Percentiles rank a stretch among this genome's conserved stretches.
These are phyloP conservation scores for Petrocephalus microphthalmus DNA, from an alignment of 2,113 vertebrate species.

Conservation along the genomic window DNA sequence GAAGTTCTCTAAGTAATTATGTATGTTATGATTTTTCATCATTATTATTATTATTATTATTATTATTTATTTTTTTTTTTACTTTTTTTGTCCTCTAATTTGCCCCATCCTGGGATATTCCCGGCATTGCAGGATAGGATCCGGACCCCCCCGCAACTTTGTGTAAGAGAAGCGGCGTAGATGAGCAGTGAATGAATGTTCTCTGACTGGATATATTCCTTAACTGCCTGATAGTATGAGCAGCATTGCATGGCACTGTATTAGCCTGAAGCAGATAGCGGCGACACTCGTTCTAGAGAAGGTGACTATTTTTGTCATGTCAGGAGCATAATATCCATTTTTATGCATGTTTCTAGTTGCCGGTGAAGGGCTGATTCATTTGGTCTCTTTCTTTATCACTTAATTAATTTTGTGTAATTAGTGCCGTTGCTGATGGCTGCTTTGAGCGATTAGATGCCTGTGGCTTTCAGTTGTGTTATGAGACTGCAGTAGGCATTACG, in stretches of 20 bases:
- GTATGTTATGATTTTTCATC: neutral
- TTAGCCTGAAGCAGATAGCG: neutral
- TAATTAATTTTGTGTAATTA: neutral
- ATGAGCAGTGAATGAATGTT: neutral
- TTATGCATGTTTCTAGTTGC: neutral
- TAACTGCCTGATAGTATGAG: neutral
- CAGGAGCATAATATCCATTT: neutral
- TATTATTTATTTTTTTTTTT: neutral
- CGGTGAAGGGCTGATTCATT: neutral
- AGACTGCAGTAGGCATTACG: neutral
- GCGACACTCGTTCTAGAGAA: no score
- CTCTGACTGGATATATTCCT: neutral
- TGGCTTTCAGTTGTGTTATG: neutral
- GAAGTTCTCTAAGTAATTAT: neutral
- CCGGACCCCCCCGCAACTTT: neutral
- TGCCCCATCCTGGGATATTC: neutral
- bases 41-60: no score
- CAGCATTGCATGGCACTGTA: neutral
- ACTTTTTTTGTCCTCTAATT: neutral
- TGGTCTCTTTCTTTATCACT: neutral
- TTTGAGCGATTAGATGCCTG: neutral
- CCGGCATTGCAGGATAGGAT: neutral
- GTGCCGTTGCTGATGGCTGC: neutral
- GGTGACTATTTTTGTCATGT: neutral
- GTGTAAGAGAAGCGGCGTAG: neutral